Conservation (phyloP, 1,140 invertebrate species). For the Rhagoletis zephyria region DNA sequence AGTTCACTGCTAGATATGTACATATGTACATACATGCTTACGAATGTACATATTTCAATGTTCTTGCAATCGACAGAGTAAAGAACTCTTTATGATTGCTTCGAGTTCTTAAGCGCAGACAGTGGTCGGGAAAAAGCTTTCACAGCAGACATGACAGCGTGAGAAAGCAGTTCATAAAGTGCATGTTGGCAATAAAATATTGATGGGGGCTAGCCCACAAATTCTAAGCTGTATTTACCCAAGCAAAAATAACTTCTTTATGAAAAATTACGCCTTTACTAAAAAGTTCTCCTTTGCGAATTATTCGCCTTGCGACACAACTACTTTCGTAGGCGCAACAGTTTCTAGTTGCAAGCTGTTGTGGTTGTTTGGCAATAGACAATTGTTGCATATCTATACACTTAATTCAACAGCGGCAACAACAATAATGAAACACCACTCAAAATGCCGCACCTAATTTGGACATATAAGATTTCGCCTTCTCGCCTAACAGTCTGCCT, state of each 20-base stretch:
- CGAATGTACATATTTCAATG: background rate
- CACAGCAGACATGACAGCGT: background rate
- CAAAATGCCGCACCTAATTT: constrained; percentile 25
- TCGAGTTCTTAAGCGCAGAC: background rate
- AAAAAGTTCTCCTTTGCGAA: background rate
- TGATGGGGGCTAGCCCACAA: too few relatives aligned
- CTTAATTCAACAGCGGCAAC: background rate
- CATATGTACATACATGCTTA: too few relatives aligned
- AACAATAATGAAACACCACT: background rate
- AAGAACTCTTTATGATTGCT: constrained; percentile 29
- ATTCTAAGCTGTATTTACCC: background rate
- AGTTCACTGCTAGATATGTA: background rate
- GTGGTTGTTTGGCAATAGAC: background rate
- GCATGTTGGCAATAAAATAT: background rate
- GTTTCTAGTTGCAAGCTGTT: background rate
- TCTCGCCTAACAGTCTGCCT: background rate
- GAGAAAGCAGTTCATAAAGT: constrained; percentile 2
- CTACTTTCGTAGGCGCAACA: background rate
- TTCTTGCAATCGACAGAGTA: background rate
- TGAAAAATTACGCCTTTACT: background rate
- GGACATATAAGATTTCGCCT: constrained; percentile 28
- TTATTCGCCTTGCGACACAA: background rate
- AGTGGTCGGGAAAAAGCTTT: background rate
- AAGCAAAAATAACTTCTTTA: background rate
- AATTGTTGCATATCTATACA: background rate